Percentiles rank a stretch among this genome's conserved stretches.
phyloP scores from a whole-genome alignment of 2,797 vertebrate species.

The Eutrigla gurnardus region DNA sequence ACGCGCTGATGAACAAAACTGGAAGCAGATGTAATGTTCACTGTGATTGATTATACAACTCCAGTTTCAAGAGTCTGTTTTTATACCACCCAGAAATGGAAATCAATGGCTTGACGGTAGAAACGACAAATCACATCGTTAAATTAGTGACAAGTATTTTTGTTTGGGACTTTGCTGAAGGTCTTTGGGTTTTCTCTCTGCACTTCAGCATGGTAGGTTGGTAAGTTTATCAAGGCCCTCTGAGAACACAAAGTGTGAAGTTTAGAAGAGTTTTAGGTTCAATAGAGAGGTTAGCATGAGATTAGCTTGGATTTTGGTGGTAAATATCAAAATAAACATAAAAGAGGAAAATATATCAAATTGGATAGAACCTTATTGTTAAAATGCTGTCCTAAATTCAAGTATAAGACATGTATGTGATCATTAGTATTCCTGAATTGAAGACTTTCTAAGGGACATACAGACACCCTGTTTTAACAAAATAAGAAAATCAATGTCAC shows the following conservation, averaged over 20 bases:
- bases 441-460: not conserved
- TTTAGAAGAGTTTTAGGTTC: not conserved
- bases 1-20: not conserved
- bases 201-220: not conserved
- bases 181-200: not conserved
- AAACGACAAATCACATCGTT: not conserved
- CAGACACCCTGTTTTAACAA: not conserved
- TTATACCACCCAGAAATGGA: not conserved
- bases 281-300: not conserved
- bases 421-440: not conserved
- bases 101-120: not conserved
- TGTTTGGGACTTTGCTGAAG: not conserved
- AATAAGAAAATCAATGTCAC: not conserved
- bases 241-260: not conserved
- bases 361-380: not conserved
- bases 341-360: not conserved
- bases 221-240: not conserved
- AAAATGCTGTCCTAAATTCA: not conserved
- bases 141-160: not conserved
- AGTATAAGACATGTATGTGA: not conserved
- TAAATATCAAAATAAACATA: not conserved
- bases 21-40: not conserved
- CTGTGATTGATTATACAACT: not conserved
- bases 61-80: slow-evolving; percentile 1
- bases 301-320: not conserved